A percentile compares a stretch with the other conserved stretches of the same genome.
Evolutionary conservation across 2,797 vertebrate species (phyloP).

Genomic region (Antennarius maculatus): DNA sequence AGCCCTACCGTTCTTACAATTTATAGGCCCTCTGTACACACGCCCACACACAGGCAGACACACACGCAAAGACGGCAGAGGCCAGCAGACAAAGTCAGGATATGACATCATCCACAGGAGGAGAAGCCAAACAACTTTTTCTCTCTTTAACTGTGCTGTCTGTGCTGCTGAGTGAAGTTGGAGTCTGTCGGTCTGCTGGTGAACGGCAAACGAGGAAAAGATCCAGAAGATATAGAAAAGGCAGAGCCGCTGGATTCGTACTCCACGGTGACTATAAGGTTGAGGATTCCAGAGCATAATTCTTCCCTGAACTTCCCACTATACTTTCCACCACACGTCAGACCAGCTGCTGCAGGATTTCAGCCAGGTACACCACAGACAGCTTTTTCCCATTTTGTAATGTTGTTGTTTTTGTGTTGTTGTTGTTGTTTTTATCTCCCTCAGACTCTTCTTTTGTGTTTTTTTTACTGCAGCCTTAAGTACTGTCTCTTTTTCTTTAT

Average conservation of each 20-base stretch:
- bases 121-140: conserved; percentile 80
- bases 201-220: conserved; percentile 41
- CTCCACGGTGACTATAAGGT: conserved; percentile 53
- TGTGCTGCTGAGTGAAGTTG: conserved; percentile 54
- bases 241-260: conserved; percentile 55
- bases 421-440: not conserved
- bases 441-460: conserved; percentile 10
- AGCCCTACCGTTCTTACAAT: conserved; percentile 65
- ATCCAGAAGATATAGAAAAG: conserved; percentile 52
- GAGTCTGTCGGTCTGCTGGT: conserved; percentile 54
- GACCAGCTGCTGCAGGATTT: conserved; percentile 58
- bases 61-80: conserved; percentile 46
- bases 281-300: conserved; percentile 41
- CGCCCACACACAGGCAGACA: conserved; percentile 43
- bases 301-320: conserved; percentile 68
- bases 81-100: conserved; percentile 86
- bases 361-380: conserved; percentile 75
- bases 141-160: conserved; percentile 59
- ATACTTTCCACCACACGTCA: conserved; percentile 66
- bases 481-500: conserved; percentile 10
- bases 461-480: not conserved
- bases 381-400: conserved; percentile 40
- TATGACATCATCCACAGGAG: conserved; percentile 91
- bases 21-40: conserved; percentile 70
- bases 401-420: conserved; percentile 1